Evolutionary conservation across 2,888 invertebrate genomes (phyloP).

Genomic region (Neoaliturus tenellus): DNA sequence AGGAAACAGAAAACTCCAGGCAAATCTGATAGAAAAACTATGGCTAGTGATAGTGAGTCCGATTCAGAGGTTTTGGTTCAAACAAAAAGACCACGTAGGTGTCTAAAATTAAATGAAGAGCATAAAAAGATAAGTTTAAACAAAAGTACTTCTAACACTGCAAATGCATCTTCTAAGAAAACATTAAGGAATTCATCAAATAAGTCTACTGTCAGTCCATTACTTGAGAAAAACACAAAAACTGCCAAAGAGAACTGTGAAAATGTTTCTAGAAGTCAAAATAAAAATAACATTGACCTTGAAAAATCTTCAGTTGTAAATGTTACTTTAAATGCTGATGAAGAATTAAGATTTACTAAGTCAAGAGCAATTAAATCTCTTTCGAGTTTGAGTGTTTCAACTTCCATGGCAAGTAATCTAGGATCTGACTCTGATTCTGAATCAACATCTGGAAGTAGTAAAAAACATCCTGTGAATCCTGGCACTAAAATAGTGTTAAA

Average conservation of each 20-base stretch:
- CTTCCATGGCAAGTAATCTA: background rate
- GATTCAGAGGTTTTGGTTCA: slow-evolving; percentile 26
- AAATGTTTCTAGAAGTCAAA: background rate
- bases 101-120: slow-evolving; percentile 3
- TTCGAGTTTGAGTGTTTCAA: slow-evolving; percentile 4
- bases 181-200: background rate
- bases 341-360: background rate
- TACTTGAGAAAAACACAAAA: background rate
- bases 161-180: background rate
- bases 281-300: background rate
- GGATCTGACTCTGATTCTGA: background rate
- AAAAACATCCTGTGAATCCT: background rate
- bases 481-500: background rate
- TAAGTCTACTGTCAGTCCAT: background rate
- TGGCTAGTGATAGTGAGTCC: background rate
- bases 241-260: background rate
- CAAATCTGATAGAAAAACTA: background rate
- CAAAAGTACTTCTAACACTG: background rate
- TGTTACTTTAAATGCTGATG: background rate
- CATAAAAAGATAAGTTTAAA: background rate
- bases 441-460: background rate
- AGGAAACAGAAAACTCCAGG: slow-evolving; percentile 25
- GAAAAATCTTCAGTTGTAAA: background rate
- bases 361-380: background rate
- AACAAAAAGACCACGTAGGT: slow-evolving; percentile 20